Conservation (phyloP, 2,797 vertebrate species). For the Enteromius argenteus region DNA sequence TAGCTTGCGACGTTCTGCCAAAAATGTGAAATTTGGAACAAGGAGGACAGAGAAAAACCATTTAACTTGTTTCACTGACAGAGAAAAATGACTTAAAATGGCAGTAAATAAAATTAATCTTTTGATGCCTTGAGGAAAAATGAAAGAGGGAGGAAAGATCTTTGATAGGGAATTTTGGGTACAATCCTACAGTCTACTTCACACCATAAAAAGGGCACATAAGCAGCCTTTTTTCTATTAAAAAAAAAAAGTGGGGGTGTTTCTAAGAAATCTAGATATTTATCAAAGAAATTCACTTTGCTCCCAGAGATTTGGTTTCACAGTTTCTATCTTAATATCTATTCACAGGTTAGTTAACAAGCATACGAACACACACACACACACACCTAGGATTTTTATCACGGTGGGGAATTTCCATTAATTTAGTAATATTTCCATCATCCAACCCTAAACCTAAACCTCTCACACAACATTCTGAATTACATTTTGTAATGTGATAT, state of each 20-base stretch:
- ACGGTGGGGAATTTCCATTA: constrained; percentile 7
- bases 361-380: constrained; percentile 11
- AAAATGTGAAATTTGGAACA: background rate
- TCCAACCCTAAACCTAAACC: background rate
- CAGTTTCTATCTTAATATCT: constrained; percentile 36
- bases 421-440: background rate
- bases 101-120: background rate
- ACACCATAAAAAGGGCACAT: background rate
- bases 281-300: background rate
- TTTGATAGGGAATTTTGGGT: background rate
- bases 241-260: background rate
- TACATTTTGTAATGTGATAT: background rate
- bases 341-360: background rate
- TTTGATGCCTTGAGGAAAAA: background rate
- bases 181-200: background rate
- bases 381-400: constrained; percentile 1
- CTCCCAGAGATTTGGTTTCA: background rate
- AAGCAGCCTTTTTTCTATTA: background rate
- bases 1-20: constrained; percentile 10
- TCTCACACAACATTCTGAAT: background rate
- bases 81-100: constrained; percentile 23
- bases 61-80: background rate
- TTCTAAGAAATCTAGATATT: constrained; percentile 41
- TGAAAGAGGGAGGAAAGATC: background rate
- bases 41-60: constrained; percentile 4